Evolutionary conservation across 2,113 vertebrate genomes (phyloP).

Genomic region (Gallinago media): DNA sequence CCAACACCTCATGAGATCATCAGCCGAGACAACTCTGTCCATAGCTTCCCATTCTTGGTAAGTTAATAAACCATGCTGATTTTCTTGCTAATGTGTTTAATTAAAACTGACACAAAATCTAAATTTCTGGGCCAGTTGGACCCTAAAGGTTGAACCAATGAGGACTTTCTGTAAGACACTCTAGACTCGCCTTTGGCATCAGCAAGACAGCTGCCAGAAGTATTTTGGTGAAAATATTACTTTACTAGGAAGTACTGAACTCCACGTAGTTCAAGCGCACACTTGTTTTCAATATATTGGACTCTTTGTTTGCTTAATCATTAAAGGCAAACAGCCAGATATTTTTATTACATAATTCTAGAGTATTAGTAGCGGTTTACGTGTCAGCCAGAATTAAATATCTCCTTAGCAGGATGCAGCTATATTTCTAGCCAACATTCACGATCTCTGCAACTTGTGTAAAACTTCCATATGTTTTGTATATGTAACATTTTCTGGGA

Average conservation of each 20-base stretch:
- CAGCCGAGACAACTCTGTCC: not conserved
- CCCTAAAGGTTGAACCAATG: not conserved
- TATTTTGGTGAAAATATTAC: not conserved
- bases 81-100: not conserved
- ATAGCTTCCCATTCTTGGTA: not conserved
- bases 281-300: not conserved
- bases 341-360: not conserved
- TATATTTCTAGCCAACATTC: constrained; percentile 69
- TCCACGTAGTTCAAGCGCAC: not conserved
- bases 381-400: constrained; percentile 30
- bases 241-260: not conserved
- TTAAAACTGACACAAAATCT: constrained; percentile 16
- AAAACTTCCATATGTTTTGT: constrained; percentile 62
- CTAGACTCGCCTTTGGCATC: not conserved
- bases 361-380: not conserved
- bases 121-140: not conserved
- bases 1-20: not conserved
- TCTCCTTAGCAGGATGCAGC: constrained; percentile 62
- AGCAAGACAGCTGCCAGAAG: not conserved
- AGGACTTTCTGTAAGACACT: not conserved
- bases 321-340: constrained; percentile 40
- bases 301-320: constrained; percentile 19
- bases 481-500: constrained; percentile 34
- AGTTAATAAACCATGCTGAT: not conserved
- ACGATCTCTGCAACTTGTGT: constrained; percentile 53